Evolutionary conservation across 2,888 invertebrate species (phyloP), one percentile per base, ranked within the genome.

Genomic region (Xanthia icteritia): DNA sequence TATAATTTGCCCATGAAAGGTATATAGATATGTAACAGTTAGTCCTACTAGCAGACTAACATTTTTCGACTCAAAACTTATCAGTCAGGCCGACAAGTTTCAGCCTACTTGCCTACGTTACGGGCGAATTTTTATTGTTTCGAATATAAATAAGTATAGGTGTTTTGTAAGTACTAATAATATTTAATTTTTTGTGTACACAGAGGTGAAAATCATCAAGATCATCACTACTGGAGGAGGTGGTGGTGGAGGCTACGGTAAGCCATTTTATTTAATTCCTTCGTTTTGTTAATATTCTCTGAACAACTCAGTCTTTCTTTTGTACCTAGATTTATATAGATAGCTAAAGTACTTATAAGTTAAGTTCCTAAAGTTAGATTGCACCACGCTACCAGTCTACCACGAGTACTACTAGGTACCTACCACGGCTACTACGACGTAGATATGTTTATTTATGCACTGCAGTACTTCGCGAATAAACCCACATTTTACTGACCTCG

Each of bases 191-290:
- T 39, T 58, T 78, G 15, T 73, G 81, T 87, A 73, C 84, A 89
- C 77, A 88, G 91, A 83, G 88, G 90, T 83, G 82, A 89, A 88
- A 71, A 88, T 88, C 78, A 88, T 88, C 77, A 88, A 88, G 76
- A 86, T 88, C 79, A 88, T 88, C 69, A 77, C 86, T 65, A 83
- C 85, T 51, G 87, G 89, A 67, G 91, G 92, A 73, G 90, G 92
- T 73, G 89, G 91, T 56, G 92, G 93, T 74, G 89, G 91, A 86
- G 90, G 91, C 64, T 89, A 92, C 82, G 92, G 93, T 85, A 85
- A 90, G 88, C 31, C 9, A n/a, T 45, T 72, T 68, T 20, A 63
- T 51, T 63, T 54, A 0, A 71, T 56, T 69, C 5, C 17, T 31
- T 42, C 13, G 3, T 42, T 64, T 48, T 5, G 42, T 66, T 31